Base-by-base conservation (phyloP, 2,113 vertebrate genomes). In the Glaucomys volans region DNA sequence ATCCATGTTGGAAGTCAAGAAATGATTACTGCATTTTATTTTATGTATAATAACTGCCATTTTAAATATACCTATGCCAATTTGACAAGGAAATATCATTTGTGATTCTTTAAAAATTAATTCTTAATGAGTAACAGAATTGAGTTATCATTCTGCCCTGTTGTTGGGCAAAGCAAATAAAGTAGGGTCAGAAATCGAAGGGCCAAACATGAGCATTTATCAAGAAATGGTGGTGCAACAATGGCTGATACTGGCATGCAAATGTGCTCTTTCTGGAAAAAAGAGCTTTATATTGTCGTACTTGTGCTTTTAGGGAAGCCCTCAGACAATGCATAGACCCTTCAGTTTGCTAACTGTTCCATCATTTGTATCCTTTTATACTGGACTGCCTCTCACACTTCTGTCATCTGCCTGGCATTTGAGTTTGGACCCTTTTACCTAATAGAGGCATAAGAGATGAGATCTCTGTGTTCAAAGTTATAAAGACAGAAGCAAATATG, bases 31-130 rank as follows among this genome's bases (percentile, higher is more conserved):
- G 14, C 30, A 18, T 74, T 77, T 22, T 50, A 47, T 2, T 26
- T 79, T 9, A 26, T 57, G 62, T 7, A 83, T 17, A 62, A 11
- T 28, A 69, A 57, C 35, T 75, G 18, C 8, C 35, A 44, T 50
- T 80, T 87, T 86, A 44, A 42, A 59, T 17, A 59, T 28, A 24
- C n/a, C 22, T 8, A 44, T n/a, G 18, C 35, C 12, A 67, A 76
- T 30, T 54, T 67, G 40, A 77, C 90, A 59, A 84, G 74, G 1
- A 87, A 72, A 96, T 52, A 42, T 8, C 12, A 17, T 74, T 86
- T 64, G 35, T 71, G 40, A 72, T 82, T 76, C 64, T 71, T 66
- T 50, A 30, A 87, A 94, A 96, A 92, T 87, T 40, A 92, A 50
- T 96, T n/a, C 17, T 54, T 67, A 20, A 28, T 16, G 30, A 44